Conservation (phyloP, 2,888 invertebrate species). For the Macrophya alboannulata region DNA sequence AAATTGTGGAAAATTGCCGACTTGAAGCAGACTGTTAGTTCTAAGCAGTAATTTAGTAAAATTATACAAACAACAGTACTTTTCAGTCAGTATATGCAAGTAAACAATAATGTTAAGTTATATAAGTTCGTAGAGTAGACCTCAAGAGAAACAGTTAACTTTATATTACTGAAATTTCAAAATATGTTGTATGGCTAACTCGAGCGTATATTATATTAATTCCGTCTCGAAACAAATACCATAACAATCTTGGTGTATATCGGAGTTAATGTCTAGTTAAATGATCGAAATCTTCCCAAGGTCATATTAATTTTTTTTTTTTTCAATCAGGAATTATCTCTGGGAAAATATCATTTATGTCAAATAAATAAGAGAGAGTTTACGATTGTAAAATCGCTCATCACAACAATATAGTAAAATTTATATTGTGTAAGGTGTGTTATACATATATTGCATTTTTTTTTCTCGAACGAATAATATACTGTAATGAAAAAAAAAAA, state of each 20-base stretch:
- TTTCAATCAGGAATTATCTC: not conserved
- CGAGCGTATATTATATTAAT: slow-evolving; percentile 1
- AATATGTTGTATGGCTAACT: slow-evolving; percentile 8
- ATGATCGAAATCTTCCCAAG: not conserved
- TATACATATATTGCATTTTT: not conserved
- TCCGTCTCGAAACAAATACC: not conserved
- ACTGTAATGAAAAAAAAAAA: not conserved
- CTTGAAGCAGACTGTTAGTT: not conserved
- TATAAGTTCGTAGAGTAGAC: not conserved
- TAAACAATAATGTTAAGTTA: not conserved
- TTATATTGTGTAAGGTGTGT: not conserved
- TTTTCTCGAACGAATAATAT: not conserved
- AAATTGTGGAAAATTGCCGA: not conserved
- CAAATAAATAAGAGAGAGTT: not conserved
- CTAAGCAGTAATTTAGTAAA: not conserved
- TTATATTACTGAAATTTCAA: not conserved
- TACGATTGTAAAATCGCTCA: not conserved
- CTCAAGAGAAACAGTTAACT: not conserved
- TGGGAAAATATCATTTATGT: not conserved
- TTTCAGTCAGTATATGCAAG: not conserved
- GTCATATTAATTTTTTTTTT: slow-evolving; percentile 23
- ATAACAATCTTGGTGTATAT: slow-evolving; percentile 4
- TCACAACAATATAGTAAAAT: not conserved
- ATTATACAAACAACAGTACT: not conserved
- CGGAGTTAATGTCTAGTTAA: not conserved